Conservation (phyloP, 2,113 vertebrate species). For the Gavialis gangeticus region DNA sequence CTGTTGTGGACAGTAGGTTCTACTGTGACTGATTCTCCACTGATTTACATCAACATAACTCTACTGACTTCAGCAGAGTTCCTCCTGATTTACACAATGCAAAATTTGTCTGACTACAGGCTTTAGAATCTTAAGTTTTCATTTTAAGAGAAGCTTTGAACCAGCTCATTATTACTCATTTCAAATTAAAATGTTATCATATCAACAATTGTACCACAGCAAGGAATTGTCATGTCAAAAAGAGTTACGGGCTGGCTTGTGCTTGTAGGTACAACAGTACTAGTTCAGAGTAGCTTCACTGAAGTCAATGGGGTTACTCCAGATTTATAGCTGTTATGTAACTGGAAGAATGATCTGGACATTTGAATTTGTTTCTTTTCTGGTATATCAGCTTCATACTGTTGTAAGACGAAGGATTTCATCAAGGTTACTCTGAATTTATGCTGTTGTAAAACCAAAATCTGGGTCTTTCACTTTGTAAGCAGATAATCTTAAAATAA, state of each 20-base stretch:
- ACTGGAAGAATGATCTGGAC: background rate
- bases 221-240: background rate
- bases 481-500: background rate
- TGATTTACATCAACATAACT: background rate
- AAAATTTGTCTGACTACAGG: background rate
- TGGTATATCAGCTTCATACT: background rate
- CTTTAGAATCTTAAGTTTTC: background rate
- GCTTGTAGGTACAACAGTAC: background rate
- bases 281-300: background rate
- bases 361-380: background rate
- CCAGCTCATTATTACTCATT: background rate
- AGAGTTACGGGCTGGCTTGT: background rate
- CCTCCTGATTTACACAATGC: background rate
- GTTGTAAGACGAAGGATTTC: background rate
- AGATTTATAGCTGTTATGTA: background rate
- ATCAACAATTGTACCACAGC: background rate
- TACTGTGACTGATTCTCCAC: background rate
- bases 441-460: background rate
- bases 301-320: constrained; percentile 10
- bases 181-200: background rate
- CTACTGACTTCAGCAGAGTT: background rate
- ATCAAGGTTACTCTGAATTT: background rate
- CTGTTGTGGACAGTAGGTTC: background rate
- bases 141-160: background rate
- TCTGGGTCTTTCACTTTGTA: background rate